phyloP scores from a whole-genome alignment of 92 coral and sea anemone genomes.

The Palythoa caribaeorum region DNA sequence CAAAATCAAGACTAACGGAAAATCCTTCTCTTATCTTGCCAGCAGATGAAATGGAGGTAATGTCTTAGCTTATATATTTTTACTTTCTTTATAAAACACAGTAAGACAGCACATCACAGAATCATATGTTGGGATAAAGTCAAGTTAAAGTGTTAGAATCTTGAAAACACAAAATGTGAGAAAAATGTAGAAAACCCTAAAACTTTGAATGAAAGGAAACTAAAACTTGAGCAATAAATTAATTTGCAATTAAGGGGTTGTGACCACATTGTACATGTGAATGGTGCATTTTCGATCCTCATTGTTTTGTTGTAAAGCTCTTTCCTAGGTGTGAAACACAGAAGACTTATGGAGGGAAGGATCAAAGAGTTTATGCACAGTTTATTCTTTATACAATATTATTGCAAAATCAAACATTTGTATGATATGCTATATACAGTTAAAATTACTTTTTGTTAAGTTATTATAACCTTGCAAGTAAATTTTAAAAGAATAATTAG shows the following conservation, averaged over 20 bases:
- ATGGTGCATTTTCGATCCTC: neutral
- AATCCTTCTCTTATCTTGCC: neutral
- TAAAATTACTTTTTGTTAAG: neutral
- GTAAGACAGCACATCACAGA: neutral
- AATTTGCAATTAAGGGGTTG: neutral
- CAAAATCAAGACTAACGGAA: neutral
- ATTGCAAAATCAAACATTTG: neutral
- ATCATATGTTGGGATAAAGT: neutral
- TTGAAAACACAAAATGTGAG: neutral
- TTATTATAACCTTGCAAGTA: neutral
- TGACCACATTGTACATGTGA: neutral
- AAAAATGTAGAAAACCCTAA: neutral
- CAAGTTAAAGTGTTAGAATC: neutral
- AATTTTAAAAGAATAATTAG: neutral
- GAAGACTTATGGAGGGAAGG: neutral
- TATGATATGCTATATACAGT: neutral
- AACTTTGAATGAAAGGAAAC: neutral
- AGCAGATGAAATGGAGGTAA: conserved; percentile 11
- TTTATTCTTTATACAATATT: neutral
- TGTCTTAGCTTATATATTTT: neutral
- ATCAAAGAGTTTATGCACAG: neutral
- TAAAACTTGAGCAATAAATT: neutral
- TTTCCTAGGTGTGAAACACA: neutral
- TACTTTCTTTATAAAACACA: neutral
- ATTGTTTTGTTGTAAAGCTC: conserved; percentile 3